Conservation (phyloP, 2,888 invertebrate genomes). For the Gortyna flavago region DNA sequence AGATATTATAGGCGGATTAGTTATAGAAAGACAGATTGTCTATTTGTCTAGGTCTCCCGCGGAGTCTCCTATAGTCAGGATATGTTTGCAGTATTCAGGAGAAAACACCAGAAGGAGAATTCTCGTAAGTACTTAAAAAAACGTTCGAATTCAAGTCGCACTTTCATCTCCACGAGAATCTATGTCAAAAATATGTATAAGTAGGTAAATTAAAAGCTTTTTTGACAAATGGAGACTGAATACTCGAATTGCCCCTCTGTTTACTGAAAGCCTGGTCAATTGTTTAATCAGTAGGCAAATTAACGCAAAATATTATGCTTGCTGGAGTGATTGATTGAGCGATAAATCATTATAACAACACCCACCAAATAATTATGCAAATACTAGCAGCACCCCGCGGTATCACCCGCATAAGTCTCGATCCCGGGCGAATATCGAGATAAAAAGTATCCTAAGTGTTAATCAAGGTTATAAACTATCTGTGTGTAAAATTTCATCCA, state of each 20-base stretch:
- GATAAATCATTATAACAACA: conserved; percentile 4
- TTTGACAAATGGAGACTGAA: not conserved
- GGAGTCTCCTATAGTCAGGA: conserved; percentile 30
- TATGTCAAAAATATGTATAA: not conserved
- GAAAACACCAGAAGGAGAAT: not conserved
- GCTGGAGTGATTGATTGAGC: conserved; percentile 8
- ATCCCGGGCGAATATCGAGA: not conserved
- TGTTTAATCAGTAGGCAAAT: not conserved
- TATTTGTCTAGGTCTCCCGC: conserved; percentile 35
- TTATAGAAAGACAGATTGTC: not conserved
- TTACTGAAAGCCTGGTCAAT: not conserved
- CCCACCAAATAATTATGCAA: not conserved
- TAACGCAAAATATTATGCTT: not conserved
- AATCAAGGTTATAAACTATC: not conserved
- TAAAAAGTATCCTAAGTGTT: not conserved
- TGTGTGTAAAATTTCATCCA: not conserved
- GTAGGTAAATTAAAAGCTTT: not conserved
- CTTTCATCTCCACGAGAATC: not conserved
- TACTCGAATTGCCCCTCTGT: no score
- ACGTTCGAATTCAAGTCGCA: not conserved
- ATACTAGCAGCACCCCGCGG: not conserved
- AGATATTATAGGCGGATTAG: not conserved
- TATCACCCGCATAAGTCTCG: not conserved
- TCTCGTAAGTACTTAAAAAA: not conserved
- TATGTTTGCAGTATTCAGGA: not conserved